These are phyloP conservation scores for Penaeus monodon DNA, from an alignment of 2,888 invertebrate genomes.

Conservation along the genomic window DNA sequence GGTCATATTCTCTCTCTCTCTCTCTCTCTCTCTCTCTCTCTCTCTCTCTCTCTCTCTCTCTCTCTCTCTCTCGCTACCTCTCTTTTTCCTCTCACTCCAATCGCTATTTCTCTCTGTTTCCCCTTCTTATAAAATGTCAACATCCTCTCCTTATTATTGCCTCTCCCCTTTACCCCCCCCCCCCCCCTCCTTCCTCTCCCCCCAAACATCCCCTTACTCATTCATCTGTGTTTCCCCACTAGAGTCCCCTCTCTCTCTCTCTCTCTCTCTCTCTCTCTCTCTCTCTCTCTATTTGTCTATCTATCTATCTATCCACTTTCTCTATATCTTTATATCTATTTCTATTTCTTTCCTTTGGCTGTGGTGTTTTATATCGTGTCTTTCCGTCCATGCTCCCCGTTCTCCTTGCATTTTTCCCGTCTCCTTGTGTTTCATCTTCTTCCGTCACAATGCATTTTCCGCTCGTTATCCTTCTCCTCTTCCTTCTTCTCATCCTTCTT, in stretches of 20 bases:
- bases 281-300: background rate
- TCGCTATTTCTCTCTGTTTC: too few species aligned
- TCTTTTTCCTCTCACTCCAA: background rate
- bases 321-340: background rate
- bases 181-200: background rate
- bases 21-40: background rate
- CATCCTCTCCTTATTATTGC: too few species aligned
- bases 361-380: background rate
- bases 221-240: background rate
- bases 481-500: background rate
- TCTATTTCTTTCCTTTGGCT: background rate
- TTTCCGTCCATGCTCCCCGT: background rate
- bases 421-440: background rate
- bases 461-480: background rate
- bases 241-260: background rate
- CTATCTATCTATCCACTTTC: background rate
- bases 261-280: constrained; percentile 16
- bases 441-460: background rate
- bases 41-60: background rate
- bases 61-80: background rate
- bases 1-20: background rate
- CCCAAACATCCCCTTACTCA: background rate
- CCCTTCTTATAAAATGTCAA: too few species aligned
- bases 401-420: background rate
- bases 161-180: background rate